Base-by-base conservation (phyloP, 2,113 vertebrate genomes). In the Chaenogobius annularis region DNA sequence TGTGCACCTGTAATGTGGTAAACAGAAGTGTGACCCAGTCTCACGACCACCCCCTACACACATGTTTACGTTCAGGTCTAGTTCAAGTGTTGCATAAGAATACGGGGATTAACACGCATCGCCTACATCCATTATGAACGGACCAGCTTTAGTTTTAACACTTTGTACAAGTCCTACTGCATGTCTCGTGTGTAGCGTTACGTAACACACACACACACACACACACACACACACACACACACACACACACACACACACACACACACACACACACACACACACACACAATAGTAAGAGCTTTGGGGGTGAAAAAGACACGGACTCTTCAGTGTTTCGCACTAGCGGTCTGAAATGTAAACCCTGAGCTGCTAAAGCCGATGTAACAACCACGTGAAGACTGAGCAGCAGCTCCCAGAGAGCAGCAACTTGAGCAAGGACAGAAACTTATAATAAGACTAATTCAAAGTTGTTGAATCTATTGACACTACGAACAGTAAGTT, bases 351-450 rank as follows among this genome's bases (percentile, higher is more conserved):
- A 68, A 64, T 12, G 66, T 8, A 22, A 66, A 14, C 55, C 67
- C 43, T 79, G 79, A 19, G 80, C 82, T 83, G 73, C 82, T 48
- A 70, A 79, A 79, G 80, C 81, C 78, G 64, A 72, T 35, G 77
- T 48, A 79, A 68, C 68, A 78, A 83, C 79, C 17, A 43, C 26
- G 2, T 31, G 1, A 1, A 31, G 26, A 31, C 50, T 55, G 52
- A 62, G 1, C 0, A 7, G 0, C 40, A 31, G 26, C 26, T 31
- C 26, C 26, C 26, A 31, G 4, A 31, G 26, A 31, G 26, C 4
- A 31, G 26, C 26, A 31, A n/a, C n/a, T n/a, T n/a, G n/a, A n/a
- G 40, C 66, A 6, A 59, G 31, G 5, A n/a, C 23, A 47, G 52
- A 80, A 86, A 87, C 75, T 87, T 85, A n/a, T n/a, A 70, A 17